phyloP scores from a whole-genome alignment of 2,797 vertebrate genomes.

The Thripadectes ignobilis region DNA sequence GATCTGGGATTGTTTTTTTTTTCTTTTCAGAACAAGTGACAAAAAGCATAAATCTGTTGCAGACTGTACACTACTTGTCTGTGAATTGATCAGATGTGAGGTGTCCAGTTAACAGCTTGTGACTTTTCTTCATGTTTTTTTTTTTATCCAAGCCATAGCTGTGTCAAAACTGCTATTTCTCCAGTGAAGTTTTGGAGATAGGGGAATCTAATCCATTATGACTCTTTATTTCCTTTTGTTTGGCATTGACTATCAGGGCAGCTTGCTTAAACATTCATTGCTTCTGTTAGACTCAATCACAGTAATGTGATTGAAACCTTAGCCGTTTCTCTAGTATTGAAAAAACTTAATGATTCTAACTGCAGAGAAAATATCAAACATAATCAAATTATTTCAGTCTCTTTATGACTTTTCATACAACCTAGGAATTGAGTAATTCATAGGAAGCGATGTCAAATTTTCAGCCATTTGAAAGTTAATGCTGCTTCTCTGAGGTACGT shows the following conservation, averaged over 20 bases:
- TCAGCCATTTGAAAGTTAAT: not conserved
- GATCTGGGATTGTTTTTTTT: not conserved
- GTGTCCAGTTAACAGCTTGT: not conserved
- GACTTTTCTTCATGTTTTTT: not conserved
- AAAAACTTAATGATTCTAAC: not conserved
- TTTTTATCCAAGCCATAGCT: not conserved
- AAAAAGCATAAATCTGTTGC: not conserved
- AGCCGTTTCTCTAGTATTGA: not conserved
- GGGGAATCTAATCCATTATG: not conserved
- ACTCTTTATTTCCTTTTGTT: not conserved
- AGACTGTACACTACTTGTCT: not conserved
- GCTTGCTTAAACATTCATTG: not conserved
- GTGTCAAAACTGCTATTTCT: not conserved
- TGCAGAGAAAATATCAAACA: not conserved
- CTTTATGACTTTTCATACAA: not conserved
- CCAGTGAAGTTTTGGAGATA: not conserved
- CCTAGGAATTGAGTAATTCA: not conserved
- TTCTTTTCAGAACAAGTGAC: not conserved
- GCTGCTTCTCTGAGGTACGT: not conserved
- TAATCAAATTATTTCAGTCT: not conserved
- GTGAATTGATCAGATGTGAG: not conserved
- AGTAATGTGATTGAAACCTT: not conserved
- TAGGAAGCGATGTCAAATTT: not conserved
- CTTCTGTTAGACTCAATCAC: not conserved
- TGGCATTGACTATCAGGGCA: not conserved